Conservation (phyloP, 1,140 invertebrate species). For the Monochamus saltuarius region DNA sequence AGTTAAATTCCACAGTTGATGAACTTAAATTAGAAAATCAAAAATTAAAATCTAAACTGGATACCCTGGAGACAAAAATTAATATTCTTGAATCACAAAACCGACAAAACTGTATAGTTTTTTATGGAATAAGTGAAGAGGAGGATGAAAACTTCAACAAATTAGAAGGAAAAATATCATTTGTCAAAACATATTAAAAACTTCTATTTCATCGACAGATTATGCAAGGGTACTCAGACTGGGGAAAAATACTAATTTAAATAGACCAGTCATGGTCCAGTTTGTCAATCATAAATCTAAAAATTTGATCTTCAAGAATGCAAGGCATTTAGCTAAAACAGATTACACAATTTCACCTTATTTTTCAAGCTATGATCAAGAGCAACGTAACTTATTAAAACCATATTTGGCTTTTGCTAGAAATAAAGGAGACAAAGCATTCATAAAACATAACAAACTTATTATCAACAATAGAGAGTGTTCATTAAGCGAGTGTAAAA, state of each 20-base stretch:
- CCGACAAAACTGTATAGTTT: not conserved
- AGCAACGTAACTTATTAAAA: conserved; percentile 5
- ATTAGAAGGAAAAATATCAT: not conserved
- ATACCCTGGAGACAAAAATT: not conserved
- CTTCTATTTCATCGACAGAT: not conserved
- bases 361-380: not conserved
- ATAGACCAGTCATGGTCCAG: not conserved
- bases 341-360: conserved; percentile 5
- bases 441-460: conserved; percentile 4
- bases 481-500: not conserved
- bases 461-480: not conserved
- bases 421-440: not conserved
- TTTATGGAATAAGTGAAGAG: not conserved
- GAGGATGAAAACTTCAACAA: not conserved
- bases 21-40: not conserved
- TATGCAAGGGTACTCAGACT: not conserved
- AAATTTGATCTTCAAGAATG: conserved; percentile 1
- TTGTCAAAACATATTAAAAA: not conserved
- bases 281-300: not conserved
- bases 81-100: not conserved
- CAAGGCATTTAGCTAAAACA: not conserved
- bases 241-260: not conserved
- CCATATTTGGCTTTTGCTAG: not conserved
- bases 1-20: not conserved
- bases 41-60: not conserved